Conservation (phyloP, 2,113 vertebrate species). For the cat (Felis catus) region F.catus_Fca126_mat1.0 CM031418.1:137258001-137258500, state of each 20-base stretch:
- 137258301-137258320: background rate
- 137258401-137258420: background rate
- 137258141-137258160: background rate
- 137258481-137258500: background rate
- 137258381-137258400: background rate
- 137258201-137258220: background rate
- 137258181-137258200: background rate
- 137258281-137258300: background rate
- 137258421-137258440: background rate
- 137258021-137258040: background rate
- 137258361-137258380: accelerated
- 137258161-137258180: background rate
- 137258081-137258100: background rate
- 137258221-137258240: background rate
- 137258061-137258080: background rate
- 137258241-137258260: background rate
- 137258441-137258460: background rate
- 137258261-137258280: background rate
- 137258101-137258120: background rate
- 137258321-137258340: too few relatives aligned
- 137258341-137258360: background rate
- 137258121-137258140: background rate
- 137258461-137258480: background rate
- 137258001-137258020: background rate
- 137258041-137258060: background rate